Percentiles rank a stretch among this genome's conserved stretches.
phyloP scores from a whole-genome alignment of 2,888 invertebrate species.

The Acrobasis repandana region DNA sequence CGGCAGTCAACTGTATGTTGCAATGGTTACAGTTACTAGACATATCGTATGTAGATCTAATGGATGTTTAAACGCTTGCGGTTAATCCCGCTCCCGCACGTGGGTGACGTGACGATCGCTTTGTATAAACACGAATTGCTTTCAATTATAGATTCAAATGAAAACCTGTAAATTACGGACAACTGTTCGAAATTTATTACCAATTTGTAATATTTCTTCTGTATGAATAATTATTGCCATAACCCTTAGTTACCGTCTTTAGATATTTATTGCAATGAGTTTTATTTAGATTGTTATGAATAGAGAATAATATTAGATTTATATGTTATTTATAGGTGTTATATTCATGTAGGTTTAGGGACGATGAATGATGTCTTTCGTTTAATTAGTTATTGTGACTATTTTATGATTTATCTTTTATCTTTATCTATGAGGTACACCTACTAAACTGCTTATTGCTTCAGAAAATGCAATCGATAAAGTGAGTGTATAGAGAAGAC shows the following conservation, averaged over 20 bases:
- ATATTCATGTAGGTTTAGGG: background rate
- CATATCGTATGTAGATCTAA: constrained; percentile 56
- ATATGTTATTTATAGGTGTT: background rate
- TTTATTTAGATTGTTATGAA: background rate
- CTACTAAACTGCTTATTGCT: too few species aligned
- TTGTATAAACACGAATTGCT: constrained; percentile 32
- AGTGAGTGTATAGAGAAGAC: too few species aligned
- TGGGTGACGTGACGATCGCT: constrained; percentile 29
- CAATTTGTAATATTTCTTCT: background rate
- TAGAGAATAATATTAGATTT: background rate
- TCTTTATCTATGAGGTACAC: too few species aligned
- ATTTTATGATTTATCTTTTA: too few species aligned
- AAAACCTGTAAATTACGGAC: background rate
- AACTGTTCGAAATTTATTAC: constrained; percentile 4
- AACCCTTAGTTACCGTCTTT: too few species aligned
- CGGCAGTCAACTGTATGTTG: constrained; percentile 52
- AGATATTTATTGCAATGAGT: background rate
- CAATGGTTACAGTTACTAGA: constrained; percentile 69
- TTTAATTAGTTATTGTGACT: background rate
- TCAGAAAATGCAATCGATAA: too few species aligned
- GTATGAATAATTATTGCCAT: background rate
- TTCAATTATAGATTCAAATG: constrained; percentile 21
- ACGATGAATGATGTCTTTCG: background rate
- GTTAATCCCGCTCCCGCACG: constrained; percentile 31
- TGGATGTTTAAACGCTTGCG: constrained; percentile 55